Evolutionary conservation across 2,888 invertebrate genomes (phyloP), one percentile per base, ranked within the genome.

Genomic region (Hesperia comma): DNA sequence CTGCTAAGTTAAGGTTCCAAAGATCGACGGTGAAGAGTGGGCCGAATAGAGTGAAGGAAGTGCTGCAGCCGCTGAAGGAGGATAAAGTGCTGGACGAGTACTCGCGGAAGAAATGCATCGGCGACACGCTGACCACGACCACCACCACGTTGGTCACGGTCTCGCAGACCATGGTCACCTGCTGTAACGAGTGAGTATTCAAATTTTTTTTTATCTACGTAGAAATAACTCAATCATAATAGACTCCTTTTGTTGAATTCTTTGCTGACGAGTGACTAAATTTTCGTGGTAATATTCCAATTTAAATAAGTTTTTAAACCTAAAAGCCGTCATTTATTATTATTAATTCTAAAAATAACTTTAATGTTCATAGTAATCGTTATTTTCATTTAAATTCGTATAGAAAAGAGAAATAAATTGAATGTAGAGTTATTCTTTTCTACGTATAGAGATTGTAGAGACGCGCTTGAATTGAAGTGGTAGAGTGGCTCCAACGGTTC

Each of bases 121-220:
- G 90, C 19, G 88, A 92, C 69, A 81, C 78, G 73, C 77, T 91
- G 71, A 89, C 90, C 8, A 90, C 91, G 12, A 91, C 88, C 15
- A 92, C 89, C 6, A 90, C 88, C 3, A 92, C 92, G 26, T 72
- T 90, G 77, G 92, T 92, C 67, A 92, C 92, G 3, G 92, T 92
- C 58, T 86, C 88, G 62, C 93, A 92, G 77, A 92, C 89, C 0
- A 84, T 88, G n/a, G 82, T 85, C 49, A 90, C 92, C 55, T 86
- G 86, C 60, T 93, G 92, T 69, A 93, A 93, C 82, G 93, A 92
- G 93, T 93, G 75, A 93, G 93, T 93, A 84, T 15, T 70, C 49
- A 37, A 21, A 21, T 61, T 41, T 67, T 53, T 40, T 21, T 33
- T 6, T 17, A 46, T 12, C 37, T 37, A 37, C 3, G 37, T 12